Base-by-base conservation (phyloP, 2,888 invertebrate genomes). In the Hybos culiciformis region DNA sequence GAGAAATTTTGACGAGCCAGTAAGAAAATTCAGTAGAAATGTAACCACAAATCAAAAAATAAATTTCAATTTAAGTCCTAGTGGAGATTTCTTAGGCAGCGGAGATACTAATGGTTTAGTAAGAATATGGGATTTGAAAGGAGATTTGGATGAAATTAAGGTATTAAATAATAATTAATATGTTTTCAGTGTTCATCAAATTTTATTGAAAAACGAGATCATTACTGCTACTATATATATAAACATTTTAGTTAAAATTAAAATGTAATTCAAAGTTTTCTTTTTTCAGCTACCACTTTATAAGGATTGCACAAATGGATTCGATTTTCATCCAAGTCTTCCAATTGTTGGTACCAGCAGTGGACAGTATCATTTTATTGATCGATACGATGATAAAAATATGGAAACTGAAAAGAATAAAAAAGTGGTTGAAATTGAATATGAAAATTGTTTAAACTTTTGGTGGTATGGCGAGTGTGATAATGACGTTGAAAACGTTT, bases 21-120 rank as follows among this genome's bases (percentile, higher is more conserved):
- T 74, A 1, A 65, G 66, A 33, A 62, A 67, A 9, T 58, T 83
- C 5, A 62, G 62, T n/a, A 71, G 84, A 44, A 59, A 65, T 53
- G 71, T 77, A 50, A 51, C 74, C 33, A 93, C 91, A 1, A 92
- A 93, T 63, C 94, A 93, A 67, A 72, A 86, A 54, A 80, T 94
- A 50, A 83, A 83, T 57, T 87, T 92, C 61, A 86, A 88, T 59
- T 59, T 88, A 37, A 80, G 80, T 3, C 62, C 70, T 1, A 75
- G 79, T 59, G 78, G 77, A n/a, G 73, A 71, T 48, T 40, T 49
- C 50, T 60, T 82, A 37, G 71, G 74, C 0, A 72, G 74, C 53
- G 86, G 85, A n/a, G 78, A 80, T 39, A 81, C 80, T 0, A 72
- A 78, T 52, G 86, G 86, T 9, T 61, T 72, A 21, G 61, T 83